Conservation (phyloP, 1,140 invertebrate genomes). For the Mycetomoellerius zeteki region DNA sequence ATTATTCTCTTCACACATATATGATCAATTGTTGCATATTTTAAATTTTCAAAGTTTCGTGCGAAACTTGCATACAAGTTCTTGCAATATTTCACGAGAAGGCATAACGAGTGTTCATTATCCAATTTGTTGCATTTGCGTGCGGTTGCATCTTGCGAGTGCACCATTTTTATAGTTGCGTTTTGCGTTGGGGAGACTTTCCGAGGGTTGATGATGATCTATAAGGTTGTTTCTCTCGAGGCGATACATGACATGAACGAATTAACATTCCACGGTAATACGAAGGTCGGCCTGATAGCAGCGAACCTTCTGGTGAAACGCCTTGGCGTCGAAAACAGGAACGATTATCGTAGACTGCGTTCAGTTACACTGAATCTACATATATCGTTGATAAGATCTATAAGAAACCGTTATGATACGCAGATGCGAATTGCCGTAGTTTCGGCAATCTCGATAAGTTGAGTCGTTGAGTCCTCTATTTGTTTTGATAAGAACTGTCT, state of each 20-base stretch:
- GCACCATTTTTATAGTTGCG: not conserved
- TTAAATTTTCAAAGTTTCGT: not conserved
- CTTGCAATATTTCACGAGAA: not conserved
- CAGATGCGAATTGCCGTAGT: not conserved
- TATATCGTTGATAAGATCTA: not conserved
- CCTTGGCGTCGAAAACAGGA: conserved; percentile 75
- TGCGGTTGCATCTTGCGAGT: not conserved
- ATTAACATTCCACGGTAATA: conserved; percentile 66
- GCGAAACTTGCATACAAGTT: not conserved
- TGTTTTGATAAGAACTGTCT: conserved; percentile 24
- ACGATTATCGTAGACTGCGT: conserved; percentile 10
- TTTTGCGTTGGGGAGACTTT: not conserved
- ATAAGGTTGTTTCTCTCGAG: conserved; percentile 58
- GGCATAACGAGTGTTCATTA: conserved; percentile 22
- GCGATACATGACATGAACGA: conserved; percentile 64
- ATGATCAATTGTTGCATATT: not conserved
- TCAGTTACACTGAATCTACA: conserved; percentile 20
- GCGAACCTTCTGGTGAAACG: conserved; percentile 47
- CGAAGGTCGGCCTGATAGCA: conserved; percentile 57
- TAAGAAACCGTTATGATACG: conserved; percentile 2
- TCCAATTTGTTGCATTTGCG: conserved; percentile 37
- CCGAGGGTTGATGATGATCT: not conserved
- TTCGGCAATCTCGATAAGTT: conserved; percentile 1
- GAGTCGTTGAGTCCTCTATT: conserved; percentile 7
- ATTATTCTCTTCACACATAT: not conserved